Evolutionary conservation across 2,113 vertebrate genomes (phyloP), one percentile per base, ranked within the genome.

Genomic region (Cryptomyrus ogoouensis): DNA sequence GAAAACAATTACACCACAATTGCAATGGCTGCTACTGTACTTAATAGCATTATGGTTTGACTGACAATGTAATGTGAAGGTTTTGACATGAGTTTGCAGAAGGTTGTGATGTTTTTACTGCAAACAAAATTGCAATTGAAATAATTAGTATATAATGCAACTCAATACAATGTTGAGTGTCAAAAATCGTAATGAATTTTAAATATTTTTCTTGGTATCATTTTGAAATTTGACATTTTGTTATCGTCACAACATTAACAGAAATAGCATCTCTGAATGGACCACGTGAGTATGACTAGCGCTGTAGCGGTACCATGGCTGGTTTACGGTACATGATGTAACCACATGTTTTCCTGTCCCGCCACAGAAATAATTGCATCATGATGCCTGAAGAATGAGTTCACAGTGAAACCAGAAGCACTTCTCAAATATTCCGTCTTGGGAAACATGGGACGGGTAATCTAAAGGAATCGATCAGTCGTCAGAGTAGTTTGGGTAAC

Each of bases 291-390:
- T 24, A 5, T 52, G 46, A 66, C 24, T 66, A 27, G 58, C 2
- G 1, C n/a, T n/a, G n/a, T 10, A 12, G 9, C n/a, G 2, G 62
- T 27, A 27, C 24, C 62, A 27, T 13, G 47, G n/a, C 83, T 77
- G 83, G 5, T 13, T 46, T 84, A n/a, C 19, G 19, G 83, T 84
- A 49, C 0, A 2, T 49, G 44, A 12, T 84, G 83, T 84, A 46
- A 46, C 46, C 83, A 84, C 83, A 24, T 84, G 24, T 49, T 44
- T 80, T 12, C 31, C 86, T 88, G 90, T 0, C 88, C 89, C 70
- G 62, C 90, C 35, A 27, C 92, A 96, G 95, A 92, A 12, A 94
- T 95, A 56, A 92, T 93, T 94, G 12, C 17, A 89, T 66, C 91
- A 89, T 13, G 89, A 5, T 85, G 49, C 35, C 24, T n/a, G 50